A percentile compares a stretch with the other conserved stretches of the same genome.
These are phyloP conservation scores for Leucosticte australis DNA, from an alignment of 2,113 vertebrate genomes.

Conservation along the genomic window DNA sequence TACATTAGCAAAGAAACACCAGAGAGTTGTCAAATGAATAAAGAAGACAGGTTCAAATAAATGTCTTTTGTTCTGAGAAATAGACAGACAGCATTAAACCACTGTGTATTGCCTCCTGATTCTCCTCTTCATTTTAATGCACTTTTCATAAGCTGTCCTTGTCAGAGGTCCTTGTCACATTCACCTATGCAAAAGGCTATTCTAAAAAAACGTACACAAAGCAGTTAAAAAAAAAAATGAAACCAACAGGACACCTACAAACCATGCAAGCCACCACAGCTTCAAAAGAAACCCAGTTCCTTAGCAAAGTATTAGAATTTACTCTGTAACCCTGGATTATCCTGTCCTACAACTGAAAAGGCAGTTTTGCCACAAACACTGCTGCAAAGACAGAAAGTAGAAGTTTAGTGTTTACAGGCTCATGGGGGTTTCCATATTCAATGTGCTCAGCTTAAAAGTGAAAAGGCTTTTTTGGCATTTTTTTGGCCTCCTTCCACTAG, in stretches of 20 bases:
- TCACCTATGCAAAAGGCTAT: not conserved
- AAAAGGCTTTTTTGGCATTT: not conserved
- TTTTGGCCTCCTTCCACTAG: not conserved
- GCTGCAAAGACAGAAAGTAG: not conserved
- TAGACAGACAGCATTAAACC: not conserved
- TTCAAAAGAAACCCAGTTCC: not conserved
- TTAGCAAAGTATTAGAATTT: not conserved
- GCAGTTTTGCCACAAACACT: not conserved
- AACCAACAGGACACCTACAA: not conserved
- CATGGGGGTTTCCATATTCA: not conserved
- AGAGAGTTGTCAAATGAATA: not conserved
- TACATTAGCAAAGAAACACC: not conserved
- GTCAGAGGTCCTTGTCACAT: not conserved
- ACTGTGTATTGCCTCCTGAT: not conserved
- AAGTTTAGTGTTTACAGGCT: not conserved
- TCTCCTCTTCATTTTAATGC: not conserved
- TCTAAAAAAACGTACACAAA: not conserved
- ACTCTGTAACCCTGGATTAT: not conserved
- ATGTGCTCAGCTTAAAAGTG: not conserved
- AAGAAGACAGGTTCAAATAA: conserved; percentile 5
- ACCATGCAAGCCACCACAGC: not conserved
- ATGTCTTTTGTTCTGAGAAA: conserved; percentile 30
- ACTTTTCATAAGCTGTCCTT: not conserved
- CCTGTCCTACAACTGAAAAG: not conserved
- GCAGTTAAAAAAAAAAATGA: not conserved